Evolutionary conservation across 2,888 invertebrate species (phyloP).

Genomic region (Teleogryllus oceanicus): DNA sequence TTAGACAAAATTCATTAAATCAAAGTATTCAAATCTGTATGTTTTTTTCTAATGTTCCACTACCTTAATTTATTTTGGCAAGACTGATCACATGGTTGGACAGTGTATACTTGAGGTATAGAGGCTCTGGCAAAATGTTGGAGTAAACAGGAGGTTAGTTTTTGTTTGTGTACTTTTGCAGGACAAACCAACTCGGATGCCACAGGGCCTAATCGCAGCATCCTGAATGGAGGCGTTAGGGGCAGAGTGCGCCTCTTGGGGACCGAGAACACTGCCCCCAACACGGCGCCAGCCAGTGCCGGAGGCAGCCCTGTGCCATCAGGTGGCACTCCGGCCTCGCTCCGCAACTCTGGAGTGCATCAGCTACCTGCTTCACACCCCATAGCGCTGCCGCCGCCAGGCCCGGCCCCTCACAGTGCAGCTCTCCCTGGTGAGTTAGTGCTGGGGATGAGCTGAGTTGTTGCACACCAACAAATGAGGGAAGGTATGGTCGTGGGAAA

Average conservation of each 20-base stretch:
- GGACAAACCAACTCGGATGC: conserved; percentile 45
- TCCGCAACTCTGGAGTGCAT: conserved; percentile 6
- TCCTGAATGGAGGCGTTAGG: conserved; percentile 68
- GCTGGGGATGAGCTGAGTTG: too few species aligned
- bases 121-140: neutral
- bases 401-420: neutral
- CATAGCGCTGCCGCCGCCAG: neutral
- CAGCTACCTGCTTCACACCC: neutral
- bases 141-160: neutral
- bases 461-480: too few species aligned
- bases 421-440: too few species aligned
- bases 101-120: neutral
- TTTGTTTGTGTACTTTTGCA: conserved; percentile 34
- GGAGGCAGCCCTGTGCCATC: neutral
- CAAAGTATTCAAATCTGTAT: too few species aligned
- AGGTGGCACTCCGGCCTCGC: neutral
- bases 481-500: too few species aligned
- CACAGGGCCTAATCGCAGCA: conserved; percentile 52
- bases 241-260: conserved; percentile 64
- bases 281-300: neutral
- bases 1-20: too few species aligned
- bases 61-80: neutral
- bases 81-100: neutral
- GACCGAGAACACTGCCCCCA: conserved; percentile 50
- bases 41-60: too few species aligned